A percentile compares a stretch with the other conserved stretches of the same genome.
Conservation (phyloP, 2,888 invertebrate species). For the Plagiodera versicolora region DNA sequence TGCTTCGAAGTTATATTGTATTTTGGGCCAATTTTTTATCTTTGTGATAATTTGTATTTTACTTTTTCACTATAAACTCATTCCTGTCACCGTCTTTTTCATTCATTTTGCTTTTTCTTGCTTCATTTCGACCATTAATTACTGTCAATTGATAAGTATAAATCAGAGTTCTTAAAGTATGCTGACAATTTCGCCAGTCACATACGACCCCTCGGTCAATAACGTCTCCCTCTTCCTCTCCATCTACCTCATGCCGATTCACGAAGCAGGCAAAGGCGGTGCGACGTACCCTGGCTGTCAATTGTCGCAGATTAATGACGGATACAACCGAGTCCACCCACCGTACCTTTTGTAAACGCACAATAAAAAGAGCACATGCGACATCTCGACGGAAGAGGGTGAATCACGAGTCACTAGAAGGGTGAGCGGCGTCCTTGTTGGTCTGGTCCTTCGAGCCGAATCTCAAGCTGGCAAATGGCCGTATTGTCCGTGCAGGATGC, state of each 20-base stretch:
- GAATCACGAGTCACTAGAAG: slow-evolving; percentile 26
- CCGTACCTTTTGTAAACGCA: slow-evolving; percentile 30
- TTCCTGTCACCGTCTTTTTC: too few species aligned
- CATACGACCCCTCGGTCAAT: too few species aligned
- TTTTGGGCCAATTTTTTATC: too few species aligned
- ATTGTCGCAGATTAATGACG: slow-evolving; percentile 31
- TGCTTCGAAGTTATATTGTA: too few species aligned
- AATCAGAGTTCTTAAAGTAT: too few species aligned
- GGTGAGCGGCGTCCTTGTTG: slow-evolving; percentile 18
- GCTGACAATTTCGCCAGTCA: too few species aligned
- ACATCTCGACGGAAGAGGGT: slow-evolving; percentile 35
- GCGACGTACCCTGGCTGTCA: slow-evolving; percentile 20
- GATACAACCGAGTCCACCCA: slow-evolving; percentile 26
- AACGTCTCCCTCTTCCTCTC: slow-evolving; percentile 11
- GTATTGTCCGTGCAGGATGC: slow-evolving; percentile 52
- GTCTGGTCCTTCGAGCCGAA: slow-evolving; percentile 18
- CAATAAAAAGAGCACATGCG: slow-evolving; percentile 34
- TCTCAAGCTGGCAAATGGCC: slow-evolving; percentile 41
- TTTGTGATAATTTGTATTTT: too few species aligned
- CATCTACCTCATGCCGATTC: slow-evolving; percentile 22
- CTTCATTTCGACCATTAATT: too few species aligned
- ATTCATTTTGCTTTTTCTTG: too few species aligned
- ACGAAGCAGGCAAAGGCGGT: slow-evolving; percentile 22
- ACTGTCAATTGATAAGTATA: too few species aligned
- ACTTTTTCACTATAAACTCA: too few species aligned